Percentiles rank a stretch among this genome's conserved stretches.
Evolutionary conservation across 1,140 invertebrate genomes (phyloP).

Genomic region (Protaetia brevitarsis): DNA sequence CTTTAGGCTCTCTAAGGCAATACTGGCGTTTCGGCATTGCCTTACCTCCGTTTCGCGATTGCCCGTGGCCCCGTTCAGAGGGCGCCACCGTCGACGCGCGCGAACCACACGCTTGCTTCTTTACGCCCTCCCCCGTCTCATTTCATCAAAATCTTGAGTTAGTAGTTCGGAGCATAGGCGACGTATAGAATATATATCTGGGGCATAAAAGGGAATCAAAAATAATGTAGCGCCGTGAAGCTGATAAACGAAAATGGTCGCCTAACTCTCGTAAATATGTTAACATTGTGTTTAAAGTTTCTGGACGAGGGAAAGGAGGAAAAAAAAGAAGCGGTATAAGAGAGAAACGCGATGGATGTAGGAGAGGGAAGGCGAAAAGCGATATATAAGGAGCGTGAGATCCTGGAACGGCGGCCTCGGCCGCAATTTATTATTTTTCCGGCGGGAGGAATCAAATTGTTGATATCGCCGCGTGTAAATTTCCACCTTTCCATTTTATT

Average conservation of each 20-base stretch:
- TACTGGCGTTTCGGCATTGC: neutral
- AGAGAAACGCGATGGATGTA: no score
- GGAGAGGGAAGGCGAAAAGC: neutral
- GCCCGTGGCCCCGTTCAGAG: neutral
- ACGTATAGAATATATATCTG: constrained; percentile 9
- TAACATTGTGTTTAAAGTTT: constrained; percentile 15
- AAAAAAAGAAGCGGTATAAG: neutral
- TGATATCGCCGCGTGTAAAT: neutral
- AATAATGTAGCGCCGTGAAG: neutral
- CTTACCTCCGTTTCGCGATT: neutral
- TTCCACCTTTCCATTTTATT: neutral
- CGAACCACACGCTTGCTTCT: neutral
- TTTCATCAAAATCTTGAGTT: constrained; percentile 18
- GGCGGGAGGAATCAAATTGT: neutral
- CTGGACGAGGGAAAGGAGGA: neutral
- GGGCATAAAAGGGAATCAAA: constrained; percentile 4
- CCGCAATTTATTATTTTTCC: constrained; percentile 2
- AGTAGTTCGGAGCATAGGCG: neutral
- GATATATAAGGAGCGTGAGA: neutral
- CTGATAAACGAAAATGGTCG: constrained; percentile 13
- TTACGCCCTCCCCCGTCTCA: neutral
- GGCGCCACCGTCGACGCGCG: neutral
- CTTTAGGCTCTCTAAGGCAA: neutral
- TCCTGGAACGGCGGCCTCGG: neutral
- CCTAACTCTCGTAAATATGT: constrained; percentile 14